phyloP scores from a whole-genome alignment of 2,113 vertebrate species.

The Nymphicus hollandicus region DNA sequence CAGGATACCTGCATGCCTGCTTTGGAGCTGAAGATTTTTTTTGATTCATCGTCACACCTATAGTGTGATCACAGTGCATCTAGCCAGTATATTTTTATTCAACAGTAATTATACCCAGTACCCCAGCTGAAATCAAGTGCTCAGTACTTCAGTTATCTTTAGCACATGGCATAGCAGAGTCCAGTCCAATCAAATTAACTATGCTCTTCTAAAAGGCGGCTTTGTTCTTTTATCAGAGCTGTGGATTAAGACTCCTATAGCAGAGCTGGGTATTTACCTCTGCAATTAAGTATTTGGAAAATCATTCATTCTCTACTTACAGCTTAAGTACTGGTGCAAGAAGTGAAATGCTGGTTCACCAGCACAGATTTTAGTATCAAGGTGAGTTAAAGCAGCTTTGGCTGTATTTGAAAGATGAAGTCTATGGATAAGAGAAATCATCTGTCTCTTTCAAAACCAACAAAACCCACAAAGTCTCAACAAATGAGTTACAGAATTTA shows the following conservation, averaged over 20 bases:
- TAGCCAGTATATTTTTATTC: not conserved
- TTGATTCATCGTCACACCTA: not conserved
- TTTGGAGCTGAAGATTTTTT: not conserved
- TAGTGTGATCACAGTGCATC: fast-evolving
- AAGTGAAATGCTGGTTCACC: not conserved
- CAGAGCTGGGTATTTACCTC: not conserved
- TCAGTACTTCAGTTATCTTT: not conserved
- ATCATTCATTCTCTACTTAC: not conserved
- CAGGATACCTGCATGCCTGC: not conserved
- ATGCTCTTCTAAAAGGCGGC: not conserved
- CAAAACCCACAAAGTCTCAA: fast-evolving
- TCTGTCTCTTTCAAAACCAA: not conserved
- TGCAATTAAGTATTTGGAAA: not conserved
- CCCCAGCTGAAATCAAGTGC: not conserved
- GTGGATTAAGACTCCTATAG: not conserved
- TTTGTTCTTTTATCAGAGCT: not conserved
- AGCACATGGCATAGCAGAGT: not conserved
- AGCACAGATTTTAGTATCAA: not conserved
- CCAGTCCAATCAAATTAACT: not conserved
- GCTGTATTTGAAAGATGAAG: not conserved
- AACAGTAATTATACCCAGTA: not conserved
- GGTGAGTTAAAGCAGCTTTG: not conserved
- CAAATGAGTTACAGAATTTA: not conserved
- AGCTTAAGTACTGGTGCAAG: not conserved
- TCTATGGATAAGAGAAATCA: not conserved